Percentiles rank a stretch among this genome's conserved stretches.
Evolutionary conservation across 2,888 invertebrate species (phyloP).

Genomic region (Limulus polyphemus): DNA sequence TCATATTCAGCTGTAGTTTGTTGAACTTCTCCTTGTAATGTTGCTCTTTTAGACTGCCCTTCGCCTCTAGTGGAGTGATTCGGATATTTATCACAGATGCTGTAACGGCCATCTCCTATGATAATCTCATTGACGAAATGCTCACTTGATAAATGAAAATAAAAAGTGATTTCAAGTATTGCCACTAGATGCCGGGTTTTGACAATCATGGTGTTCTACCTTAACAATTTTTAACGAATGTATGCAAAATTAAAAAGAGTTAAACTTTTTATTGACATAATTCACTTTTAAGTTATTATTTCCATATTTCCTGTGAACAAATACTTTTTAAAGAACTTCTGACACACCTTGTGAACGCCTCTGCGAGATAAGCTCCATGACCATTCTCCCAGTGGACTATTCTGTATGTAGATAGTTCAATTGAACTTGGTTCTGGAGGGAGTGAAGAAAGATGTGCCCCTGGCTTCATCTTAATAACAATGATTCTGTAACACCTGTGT

Average conservation of each 20-base stretch:
- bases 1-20: conserved; percentile 8
- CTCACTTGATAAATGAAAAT: conserved; percentile 7
- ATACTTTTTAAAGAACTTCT: background rate
- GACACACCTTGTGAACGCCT: conserved; percentile 15
- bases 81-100: conserved; percentile 14
- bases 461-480: conserved; percentile 16
- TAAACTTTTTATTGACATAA: background rate
- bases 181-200: too few species aligned
- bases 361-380: conserved; percentile 19
- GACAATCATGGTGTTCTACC: too few species aligned
- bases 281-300: background rate
- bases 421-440: conserved; percentile 8
- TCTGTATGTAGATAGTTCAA: conserved; percentile 16
- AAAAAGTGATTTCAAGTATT: too few species aligned
- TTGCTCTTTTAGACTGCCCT: conserved; percentile 4
- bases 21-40: conserved; percentile 6
- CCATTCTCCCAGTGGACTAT: conserved; percentile 10
- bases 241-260: background rate
- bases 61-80: conserved; percentile 2
- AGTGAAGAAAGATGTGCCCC: conserved; percentile 12
- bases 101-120: conserved; percentile 16
- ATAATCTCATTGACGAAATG: conserved; percentile 15
- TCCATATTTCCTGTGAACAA: background rate
- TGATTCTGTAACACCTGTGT: conserved; percentile 43
- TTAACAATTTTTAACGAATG: background rate